Evolutionary conservation across 2,113 vertebrate genomes (phyloP), one percentile per base, ranked within the genome.

Genomic region (Chionis minor): DNA sequence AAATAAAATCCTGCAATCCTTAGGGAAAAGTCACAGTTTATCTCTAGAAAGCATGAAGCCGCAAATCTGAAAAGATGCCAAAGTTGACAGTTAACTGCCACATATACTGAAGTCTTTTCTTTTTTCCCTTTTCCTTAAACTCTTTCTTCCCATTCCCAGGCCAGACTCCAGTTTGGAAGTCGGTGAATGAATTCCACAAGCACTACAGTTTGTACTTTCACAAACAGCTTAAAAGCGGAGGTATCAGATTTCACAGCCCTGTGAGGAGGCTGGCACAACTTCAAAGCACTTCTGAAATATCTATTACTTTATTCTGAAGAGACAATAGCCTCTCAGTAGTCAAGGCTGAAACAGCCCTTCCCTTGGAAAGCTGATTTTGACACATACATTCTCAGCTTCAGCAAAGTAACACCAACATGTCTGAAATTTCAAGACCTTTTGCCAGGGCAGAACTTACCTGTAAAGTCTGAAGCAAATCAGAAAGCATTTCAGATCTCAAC

Each of bases 161-260:
- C 96, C 91, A 93, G 94, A 85, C 81, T 96, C 54, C 63, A 96
- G 93, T 94, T 94, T 98, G 98, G 98, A 98, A 97, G 96, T 81
- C 67, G 42, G 91, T 98, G 98, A 98, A 98, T 98, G 98, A 98
- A 98, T 98, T 97, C 97, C 97, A 92, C 97, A 98, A 98, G 98
- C 97, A 97, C 98, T 97, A 94, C 95, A 40, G 86, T 97, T 97
- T 97, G 97, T 97, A 95, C 96, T 98, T 98, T 97, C 97, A 96
- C 97, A 97, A 94, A 72, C 91, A 93, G 95, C 97, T 98, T 97
- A 90, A 97, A 98, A 96, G 97, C 94, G 70, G 95, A 96, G 96
- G 92, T 97, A 98, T 98, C 97, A 73, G 90, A 96, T 98, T 98
- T 98, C 98, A 97, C 93, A 97, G 97, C 54, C 30, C 97, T 86